Evolutionary conservation across 2,888 invertebrate species (phyloP), one percentile per base, ranked within the genome.

Genomic region (Ophion obscuratus): DNA sequence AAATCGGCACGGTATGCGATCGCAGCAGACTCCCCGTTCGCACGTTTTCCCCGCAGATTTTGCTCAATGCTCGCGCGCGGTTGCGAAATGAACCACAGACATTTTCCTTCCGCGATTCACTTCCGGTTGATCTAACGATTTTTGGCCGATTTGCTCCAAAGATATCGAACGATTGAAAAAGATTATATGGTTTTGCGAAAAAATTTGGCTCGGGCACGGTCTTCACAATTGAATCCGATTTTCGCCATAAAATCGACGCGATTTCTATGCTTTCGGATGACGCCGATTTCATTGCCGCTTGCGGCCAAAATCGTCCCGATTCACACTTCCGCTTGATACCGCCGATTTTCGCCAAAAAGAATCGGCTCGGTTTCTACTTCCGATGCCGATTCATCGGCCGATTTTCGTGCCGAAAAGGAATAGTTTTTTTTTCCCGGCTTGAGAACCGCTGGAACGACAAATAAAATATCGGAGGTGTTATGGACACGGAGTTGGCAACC

Each of bases 401-500:
- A 44, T 44, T 44, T 44, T 44, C 11, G 5, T 9, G 44, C 9
- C 11, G 2, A 9, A 9, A 44, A 5, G 5, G 44, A 11, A 4
- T 31, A 4, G n/a, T 31, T 44, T 44, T 11, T 1, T 44, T 10
- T 11, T 9, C 6, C 17, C 57, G 71, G 44, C 44, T 44, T 77
- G 87, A 87, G 86, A 87, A 86, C 78, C 86, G 61, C 88, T 89
- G 87, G 66, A 14, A 5, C 7, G 61, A 78, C 71, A 75, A 84
- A 89, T 80, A 87, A 87, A 87, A 80, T 44, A 64, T 61, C 36
- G 59, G 31, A 31, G 77, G 89, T 87, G 88, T 89, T 84, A 77
- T 4, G 31, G 31, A 31, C 31, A 47, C 47, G 14, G 17, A 68
- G 89, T 91, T 90, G 89, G 88, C 88, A 90, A 90, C 90, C 87